phyloP scores from a whole-genome alignment of 1,140 invertebrate species.

The Branchinecta lynchi region DNA sequence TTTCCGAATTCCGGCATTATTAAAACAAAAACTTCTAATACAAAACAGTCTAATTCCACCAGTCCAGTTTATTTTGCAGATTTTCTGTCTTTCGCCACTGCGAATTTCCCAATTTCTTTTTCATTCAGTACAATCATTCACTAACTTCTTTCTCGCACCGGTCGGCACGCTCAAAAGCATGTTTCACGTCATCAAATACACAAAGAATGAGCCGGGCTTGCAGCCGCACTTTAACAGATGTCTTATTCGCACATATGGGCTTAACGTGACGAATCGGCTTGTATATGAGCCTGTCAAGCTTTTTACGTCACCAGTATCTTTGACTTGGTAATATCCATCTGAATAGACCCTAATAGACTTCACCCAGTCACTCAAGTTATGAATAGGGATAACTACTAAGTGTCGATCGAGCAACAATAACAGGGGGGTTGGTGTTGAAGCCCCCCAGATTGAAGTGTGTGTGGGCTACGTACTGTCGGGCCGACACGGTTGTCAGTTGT shows the following conservation, averaged over 20 bases:
- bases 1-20: too few relatives aligned
- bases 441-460: not conserved
- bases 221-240: not conserved
- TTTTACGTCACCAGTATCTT: too few relatives aligned
- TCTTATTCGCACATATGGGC: not conserved
- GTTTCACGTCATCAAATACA: not conserved
- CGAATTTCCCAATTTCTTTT: too few relatives aligned
- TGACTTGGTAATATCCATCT: not conserved
- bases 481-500: not conserved
- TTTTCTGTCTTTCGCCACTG: too few relatives aligned
- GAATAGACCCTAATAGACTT: conserved; percentile 4
- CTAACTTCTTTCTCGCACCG: too few relatives aligned
- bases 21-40: too few relatives aligned
- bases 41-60: too few relatives aligned
- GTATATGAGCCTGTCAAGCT: not conserved
- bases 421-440: not conserved
- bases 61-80: too few relatives aligned
- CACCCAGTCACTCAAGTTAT: not conserved
- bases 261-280: not conserved
- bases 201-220: not conserved
- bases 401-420: conserved; percentile 3
- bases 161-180: conserved; percentile 1
- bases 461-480: not conserved
- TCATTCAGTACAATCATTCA: too few relatives aligned
- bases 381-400: conserved; percentile 3